Percentiles rank a stretch among this genome's conserved stretches.
phyloP scores from a whole-genome alignment of 2,113 vertebrate species.

The Boleophthalmus pectinirostris region DNA sequence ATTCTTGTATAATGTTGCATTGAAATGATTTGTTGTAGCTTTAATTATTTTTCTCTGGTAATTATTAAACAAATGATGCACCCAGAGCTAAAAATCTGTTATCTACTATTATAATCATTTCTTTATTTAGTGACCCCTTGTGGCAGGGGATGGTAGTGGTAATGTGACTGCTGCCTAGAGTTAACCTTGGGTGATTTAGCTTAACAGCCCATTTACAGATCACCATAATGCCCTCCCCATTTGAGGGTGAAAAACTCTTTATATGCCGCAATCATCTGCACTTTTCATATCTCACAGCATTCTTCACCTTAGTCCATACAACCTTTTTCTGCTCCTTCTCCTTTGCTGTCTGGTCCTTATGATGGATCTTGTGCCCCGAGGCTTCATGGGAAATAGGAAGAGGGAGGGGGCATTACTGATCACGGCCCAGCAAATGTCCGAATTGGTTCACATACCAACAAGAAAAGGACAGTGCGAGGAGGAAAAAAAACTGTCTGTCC shows the following conservation, averaged over 20 bases:
- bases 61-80: background rate
- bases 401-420: constrained; percentile 36
- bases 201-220: constrained; percentile 77
- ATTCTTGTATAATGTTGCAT: constrained; percentile 9
- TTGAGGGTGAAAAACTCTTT: constrained; percentile 80
- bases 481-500: constrained; percentile 27
- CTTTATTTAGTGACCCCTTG: background rate
- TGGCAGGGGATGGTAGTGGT: constrained; percentile 14
- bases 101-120: no score
- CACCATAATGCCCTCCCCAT: constrained; percentile 70
- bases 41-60: background rate
- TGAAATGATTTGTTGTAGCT: constrained; percentile 1
- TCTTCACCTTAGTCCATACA: constrained; percentile 25
- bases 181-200: constrained; percentile 81
- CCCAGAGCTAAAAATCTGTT: no score
- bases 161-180: constrained; percentile 41
- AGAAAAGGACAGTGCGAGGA: constrained; percentile 13
- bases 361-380: constrained; percentile 60
- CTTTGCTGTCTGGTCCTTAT: constrained; percentile 53
- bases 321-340: constrained; percentile 29
- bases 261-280: constrained; percentile 60
- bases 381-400: constrained; percentile 38
- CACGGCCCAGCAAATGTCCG: constrained; percentile 35
- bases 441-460: constrained; percentile 37
- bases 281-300: constrained; percentile 34